A percentile compares a stretch with the other conserved stretches of the same genome.
These are phyloP conservation scores for Melieria crassipennis DNA, from an alignment of 2,888 invertebrate species.

Conservation along the genomic window DNA sequence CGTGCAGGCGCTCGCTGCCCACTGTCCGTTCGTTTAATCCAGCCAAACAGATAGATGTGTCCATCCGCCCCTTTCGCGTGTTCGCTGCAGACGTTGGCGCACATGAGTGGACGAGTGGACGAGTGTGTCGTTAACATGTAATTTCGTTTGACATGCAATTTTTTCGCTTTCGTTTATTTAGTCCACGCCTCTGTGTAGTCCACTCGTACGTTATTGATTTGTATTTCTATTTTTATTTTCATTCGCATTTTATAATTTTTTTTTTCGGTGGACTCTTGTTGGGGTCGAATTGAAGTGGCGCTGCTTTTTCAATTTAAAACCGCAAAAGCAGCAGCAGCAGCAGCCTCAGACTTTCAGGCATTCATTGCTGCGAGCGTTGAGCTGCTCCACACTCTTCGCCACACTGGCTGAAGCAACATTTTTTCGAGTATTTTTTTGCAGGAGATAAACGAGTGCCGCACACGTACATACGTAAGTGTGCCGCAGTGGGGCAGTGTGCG, in stretches of 20 bases:
- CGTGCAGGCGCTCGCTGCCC: too few relatives aligned
- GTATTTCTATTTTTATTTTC: too few relatives aligned
- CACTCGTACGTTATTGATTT: neutral
- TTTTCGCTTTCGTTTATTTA: neutral
- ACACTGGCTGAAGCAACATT: neutral
- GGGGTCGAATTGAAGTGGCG: neutral
- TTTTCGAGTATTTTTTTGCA: neutral
- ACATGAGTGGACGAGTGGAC: too few relatives aligned
- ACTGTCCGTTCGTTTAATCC: too few relatives aligned
- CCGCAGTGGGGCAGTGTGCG: neutral
- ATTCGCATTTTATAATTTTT: neutral
- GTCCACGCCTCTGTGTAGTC: neutral
- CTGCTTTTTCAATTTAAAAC: slow-evolving; percentile 1
- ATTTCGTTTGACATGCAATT: slow-evolving; percentile 7
- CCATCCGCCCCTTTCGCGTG: too few relatives aligned
- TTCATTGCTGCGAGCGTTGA: slow-evolving; percentile 4
- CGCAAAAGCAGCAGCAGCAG: neutral
- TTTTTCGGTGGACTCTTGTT: neutral
- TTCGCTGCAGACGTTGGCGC: too few relatives aligned
- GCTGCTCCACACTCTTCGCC: too few relatives aligned
- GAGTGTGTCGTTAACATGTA: neutral
- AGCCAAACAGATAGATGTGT: too few relatives aligned
- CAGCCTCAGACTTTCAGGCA: neutral
- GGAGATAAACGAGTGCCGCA: neutral
- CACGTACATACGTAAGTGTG: neutral